Percentiles rank a stretch among this genome's conserved stretches.
Conservation (phyloP, 2,113 vertebrate genomes). For the Indicator maculatus region DNA sequence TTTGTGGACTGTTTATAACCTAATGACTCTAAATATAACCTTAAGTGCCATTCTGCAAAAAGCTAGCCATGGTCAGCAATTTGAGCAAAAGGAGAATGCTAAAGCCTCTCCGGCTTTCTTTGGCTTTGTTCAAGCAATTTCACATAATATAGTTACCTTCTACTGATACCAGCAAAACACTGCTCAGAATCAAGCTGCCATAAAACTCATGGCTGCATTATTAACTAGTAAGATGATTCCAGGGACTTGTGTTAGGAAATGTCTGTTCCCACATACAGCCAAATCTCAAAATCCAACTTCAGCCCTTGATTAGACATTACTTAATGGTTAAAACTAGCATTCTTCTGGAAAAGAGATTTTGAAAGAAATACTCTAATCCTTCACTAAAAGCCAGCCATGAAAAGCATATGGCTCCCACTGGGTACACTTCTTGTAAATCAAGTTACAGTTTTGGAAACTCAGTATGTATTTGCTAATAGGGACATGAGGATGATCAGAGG, state of each 20-base stretch:
- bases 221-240: neutral
- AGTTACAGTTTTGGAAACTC: neutral
- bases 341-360: slow-evolving; percentile 26
- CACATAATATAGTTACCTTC: neutral
- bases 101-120: neutral
- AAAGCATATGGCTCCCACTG: neutral
- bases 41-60: slow-evolving; percentile 36
- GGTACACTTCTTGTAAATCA: neutral
- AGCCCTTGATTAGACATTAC: neutral
- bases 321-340: neutral
- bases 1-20: slow-evolving; percentile 42
- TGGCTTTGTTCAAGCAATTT: neutral
- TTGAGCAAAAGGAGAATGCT: neutral
- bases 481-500: no score
- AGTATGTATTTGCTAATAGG: neutral
- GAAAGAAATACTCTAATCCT: slow-evolving; percentile 11
- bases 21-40: slow-evolving; percentile 36
- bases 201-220: neutral
- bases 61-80: neutral
- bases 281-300: neutral
- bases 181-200: neutral
- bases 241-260: neutral
- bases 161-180: neutral
- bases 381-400: neutral
- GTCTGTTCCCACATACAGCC: neutral